Percentiles rank a stretch among this genome's conserved stretches.
Conservation (phyloP, 2,113 vertebrate genomes). For the Rhadina sibilatrix region DNA sequence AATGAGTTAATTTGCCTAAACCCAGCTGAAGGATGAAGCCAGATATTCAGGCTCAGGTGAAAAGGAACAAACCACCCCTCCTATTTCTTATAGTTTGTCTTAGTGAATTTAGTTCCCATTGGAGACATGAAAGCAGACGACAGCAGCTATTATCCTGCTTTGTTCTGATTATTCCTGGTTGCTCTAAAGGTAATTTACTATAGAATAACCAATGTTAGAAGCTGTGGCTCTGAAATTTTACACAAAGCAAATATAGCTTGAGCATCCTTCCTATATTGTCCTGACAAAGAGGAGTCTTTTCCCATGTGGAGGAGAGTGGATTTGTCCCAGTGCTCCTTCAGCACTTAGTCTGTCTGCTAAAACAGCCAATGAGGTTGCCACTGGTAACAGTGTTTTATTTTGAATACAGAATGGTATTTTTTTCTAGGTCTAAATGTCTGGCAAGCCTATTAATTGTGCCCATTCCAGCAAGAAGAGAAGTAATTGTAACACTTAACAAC, state of each 20-base stretch:
- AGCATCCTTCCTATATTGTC: neutral
- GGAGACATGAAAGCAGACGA: neutral
- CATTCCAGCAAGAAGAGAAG: neutral
- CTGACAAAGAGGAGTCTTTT: neutral
- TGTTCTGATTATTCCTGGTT: constrained; percentile 15
- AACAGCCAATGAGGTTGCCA: neutral
- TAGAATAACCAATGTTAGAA: neutral
- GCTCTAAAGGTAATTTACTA: neutral
- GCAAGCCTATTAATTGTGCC: neutral
- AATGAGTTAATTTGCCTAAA: neutral
- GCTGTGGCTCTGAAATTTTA: neutral
- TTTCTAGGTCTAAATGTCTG: neutral
- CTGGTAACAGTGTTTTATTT: neutral
- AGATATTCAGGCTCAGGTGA: neutral
- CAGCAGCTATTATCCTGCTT: neutral
- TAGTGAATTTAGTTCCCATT: neutral
- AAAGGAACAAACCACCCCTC: neutral
- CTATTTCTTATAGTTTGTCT: neutral
- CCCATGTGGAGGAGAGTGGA: neutral
- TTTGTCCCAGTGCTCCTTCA: neutral
- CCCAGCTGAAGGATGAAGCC: neutral
- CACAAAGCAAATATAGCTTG: neutral
- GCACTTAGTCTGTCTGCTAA: neutral
- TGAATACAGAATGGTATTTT: neutral
- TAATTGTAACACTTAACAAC: neutral